These are phyloP conservation scores for Microctenopoma stevenorrisi DNA, from an alignment of 2,797 vertebrate species.

Conservation along the genomic window DNA sequence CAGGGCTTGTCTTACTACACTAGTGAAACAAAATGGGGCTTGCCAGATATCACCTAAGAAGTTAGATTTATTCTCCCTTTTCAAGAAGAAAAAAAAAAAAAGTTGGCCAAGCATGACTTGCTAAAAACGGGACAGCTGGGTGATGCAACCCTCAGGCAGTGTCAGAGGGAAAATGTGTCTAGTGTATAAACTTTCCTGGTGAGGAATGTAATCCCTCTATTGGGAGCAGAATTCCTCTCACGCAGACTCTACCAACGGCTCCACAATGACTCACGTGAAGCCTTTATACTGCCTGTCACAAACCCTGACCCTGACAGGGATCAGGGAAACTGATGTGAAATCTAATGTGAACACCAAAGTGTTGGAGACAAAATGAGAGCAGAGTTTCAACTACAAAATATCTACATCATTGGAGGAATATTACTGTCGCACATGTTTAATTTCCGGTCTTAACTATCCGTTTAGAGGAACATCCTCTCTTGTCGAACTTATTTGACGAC, in stretches of 20 bases:
- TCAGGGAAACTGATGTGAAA: no score
- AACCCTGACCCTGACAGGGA: no score
- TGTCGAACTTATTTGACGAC: neutral
- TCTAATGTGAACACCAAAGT: neutral
- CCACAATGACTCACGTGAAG: constrained; percentile 57
- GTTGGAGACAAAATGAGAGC: no score
- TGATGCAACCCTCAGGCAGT: constrained; percentile 40
- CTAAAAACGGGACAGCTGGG: constrained; percentile 47
- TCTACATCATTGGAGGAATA: no score
- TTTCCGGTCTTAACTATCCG: no score
- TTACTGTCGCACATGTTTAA: no score
- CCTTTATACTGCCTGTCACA: constrained; percentile 47
- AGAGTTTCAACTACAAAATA: no score
- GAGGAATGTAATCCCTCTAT: constrained; percentile 50
- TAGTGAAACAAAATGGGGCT: neutral
- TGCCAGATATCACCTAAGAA: neutral
- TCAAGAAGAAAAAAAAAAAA: constrained; percentile 9
- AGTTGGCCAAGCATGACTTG: constrained; percentile 76
- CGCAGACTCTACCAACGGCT: constrained; percentile 13
- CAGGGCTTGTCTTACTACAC: constrained; percentile 25
- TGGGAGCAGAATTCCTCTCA: constrained; percentile 34
- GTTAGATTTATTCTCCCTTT: neutral
- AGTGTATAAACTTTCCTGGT: constrained; percentile 50
- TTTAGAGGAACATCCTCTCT: neutral
- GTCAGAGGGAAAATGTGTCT: constrained; percentile 18